Base-by-base conservation (phyloP, 2,888 invertebrate species). In the Taphrorychus bicolor region DNA sequence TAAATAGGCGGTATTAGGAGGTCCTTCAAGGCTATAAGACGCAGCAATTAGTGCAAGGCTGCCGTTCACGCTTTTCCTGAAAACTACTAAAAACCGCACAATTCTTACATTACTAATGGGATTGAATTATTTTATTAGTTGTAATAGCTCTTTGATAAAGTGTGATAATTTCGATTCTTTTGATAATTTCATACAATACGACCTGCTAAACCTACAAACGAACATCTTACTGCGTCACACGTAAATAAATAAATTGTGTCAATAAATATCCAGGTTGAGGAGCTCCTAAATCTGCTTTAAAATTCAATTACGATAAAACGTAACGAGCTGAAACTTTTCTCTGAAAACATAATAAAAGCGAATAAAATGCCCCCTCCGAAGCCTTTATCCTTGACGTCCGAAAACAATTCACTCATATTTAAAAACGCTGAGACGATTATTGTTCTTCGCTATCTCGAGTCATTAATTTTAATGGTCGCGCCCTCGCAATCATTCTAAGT, bases 281-380 rank as follows among this genome's bases (percentile, higher is more conserved):
- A 45, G 45, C 21, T 18, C 22, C 21, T 3, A 51, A 18, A 14
- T 21, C 51, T 49, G 42, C 40, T 63, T 63, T 57, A 49, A 51
- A 63, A 63, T 63, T 58, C 41, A 58, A 63, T 63, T 63, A 57
- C 40, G 57, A 57, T 58, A 41, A 63, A 63, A 57, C 41, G 51
- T 63, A 63, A 63, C 63, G 63, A 63, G 62, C 56, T 45, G 62
- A 54, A 54, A 56, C 56, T 62, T 62, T 61, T 62, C 62, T 56
- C n/a, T 11, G 23, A 17, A 54, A 53, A 56, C 16, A 45, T 32
- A 62, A 56, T 62, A 48, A 62, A 62, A 56, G 49, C 54, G 56
- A 62, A 45, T 56, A 40, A 54, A 54, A 54, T 40, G 32, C 32
- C 54, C n/a, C 17, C 32, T 40, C 17, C 40, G 40, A 17, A 24